phyloP scores from a whole-genome alignment of 1,140 invertebrate species.

The Anastrepha obliqua region DNA sequence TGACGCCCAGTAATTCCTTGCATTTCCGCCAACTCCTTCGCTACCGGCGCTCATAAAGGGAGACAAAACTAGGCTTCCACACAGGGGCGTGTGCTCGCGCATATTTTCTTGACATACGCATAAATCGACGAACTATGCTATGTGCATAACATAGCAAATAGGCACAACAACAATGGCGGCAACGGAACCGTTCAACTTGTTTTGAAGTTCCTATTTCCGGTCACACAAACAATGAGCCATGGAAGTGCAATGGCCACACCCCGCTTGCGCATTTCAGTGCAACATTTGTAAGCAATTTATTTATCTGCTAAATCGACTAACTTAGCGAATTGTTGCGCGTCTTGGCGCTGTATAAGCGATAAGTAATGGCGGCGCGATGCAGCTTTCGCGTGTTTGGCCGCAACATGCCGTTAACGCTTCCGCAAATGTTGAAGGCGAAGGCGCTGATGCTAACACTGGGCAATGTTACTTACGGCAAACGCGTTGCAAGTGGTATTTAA shows the following conservation, averaged over 20 bases:
- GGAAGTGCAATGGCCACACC: too few relatives aligned
- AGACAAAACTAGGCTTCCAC: background rate
- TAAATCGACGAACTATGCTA: background rate
- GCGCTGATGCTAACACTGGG: background rate
- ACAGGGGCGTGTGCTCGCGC: background rate
- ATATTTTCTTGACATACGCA: constrained; percentile 25
- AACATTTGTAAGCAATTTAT: constrained; percentile 41
- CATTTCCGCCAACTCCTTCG: constrained; percentile 2
- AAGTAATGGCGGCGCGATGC: background rate
- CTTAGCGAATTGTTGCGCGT: constrained; percentile 35
- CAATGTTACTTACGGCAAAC: background rate
- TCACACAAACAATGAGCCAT: background rate
- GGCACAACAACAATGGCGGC: background rate
- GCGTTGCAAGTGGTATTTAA: constrained; percentile 34
- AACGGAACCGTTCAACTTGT: constrained; percentile 35
- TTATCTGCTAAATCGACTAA: constrained; percentile 20
- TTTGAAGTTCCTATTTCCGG: constrained; percentile 38
- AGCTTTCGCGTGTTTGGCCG: constrained; percentile 1
- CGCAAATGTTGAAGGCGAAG: background rate
- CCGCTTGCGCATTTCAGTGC: background rate
- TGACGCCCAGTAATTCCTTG: constrained; percentile 32
- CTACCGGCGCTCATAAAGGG: background rate
- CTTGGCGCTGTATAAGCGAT: background rate
- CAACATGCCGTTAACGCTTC: constrained; percentile 39
- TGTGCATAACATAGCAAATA: background rate